Percentiles rank a stretch among this genome's conserved stretches.
phyloP scores from a whole-genome alignment of 2,797 vertebrate genomes.

The Sibirionetta formosa region DNA sequence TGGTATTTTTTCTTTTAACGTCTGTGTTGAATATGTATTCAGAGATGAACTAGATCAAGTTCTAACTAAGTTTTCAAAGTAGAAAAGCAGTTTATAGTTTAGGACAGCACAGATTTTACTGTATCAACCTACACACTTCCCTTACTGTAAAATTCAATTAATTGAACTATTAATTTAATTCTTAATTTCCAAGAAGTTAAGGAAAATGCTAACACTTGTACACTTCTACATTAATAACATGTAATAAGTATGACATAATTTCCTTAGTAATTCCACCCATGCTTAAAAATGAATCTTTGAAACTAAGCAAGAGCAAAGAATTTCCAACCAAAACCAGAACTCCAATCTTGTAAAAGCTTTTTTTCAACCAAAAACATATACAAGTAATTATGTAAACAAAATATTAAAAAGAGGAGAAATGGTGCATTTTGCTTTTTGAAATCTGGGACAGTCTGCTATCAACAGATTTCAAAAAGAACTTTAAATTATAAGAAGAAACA shows the following conservation, averaged over 20 bases:
- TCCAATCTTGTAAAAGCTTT: background rate
- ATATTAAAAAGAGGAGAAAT: background rate
- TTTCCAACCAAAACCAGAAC: background rate
- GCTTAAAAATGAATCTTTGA: background rate
- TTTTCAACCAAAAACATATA: background rate
- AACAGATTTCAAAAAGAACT: background rate
- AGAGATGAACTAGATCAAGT: background rate
- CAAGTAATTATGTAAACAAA: background rate
- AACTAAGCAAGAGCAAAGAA: background rate
- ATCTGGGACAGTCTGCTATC: background rate
- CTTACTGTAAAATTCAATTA: background rate
- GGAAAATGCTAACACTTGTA: background rate
- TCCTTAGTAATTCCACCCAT: background rate
- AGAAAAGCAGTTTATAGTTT: background rate
- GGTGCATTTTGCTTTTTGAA: background rate
- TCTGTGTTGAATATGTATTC: background rate
- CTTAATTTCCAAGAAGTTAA: background rate
- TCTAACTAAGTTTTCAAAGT: background rate
- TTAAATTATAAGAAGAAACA: background rate
- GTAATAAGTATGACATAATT: background rate
- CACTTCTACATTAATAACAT: background rate
- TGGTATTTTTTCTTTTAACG: background rate
- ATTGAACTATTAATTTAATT: too few species aligned
- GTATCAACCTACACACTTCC: background rate
- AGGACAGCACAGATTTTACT: background rate